Percentiles rank a stretch among this genome's conserved stretches.
phyloP scores from a whole-genome alignment of 2,113 vertebrate species.

The Scomber colias region DNA sequence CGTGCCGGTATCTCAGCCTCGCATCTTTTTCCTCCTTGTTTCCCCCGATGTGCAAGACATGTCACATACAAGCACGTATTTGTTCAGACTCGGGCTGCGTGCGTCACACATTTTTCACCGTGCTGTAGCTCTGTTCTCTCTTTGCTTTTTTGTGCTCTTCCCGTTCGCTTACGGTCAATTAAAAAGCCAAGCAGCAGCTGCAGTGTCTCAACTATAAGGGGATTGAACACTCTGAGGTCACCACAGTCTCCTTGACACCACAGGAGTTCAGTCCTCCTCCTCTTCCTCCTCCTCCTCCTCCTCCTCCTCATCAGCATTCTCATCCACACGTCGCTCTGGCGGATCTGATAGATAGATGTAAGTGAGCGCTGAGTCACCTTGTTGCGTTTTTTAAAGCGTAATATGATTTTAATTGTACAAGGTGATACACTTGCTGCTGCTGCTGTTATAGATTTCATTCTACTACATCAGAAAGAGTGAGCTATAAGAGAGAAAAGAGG shows the following conservation, averaged over 20 bases:
- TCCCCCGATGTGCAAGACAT: constrained; percentile 51
- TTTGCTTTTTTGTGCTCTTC: constrained; percentile 17
- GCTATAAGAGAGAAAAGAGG: neutral
- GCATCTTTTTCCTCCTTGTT: constrained; percentile 1
- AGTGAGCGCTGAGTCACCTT: constrained; percentile 41
- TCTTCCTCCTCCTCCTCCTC: neutral
- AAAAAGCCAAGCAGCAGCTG: neutral
- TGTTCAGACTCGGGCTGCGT: constrained; percentile 45
- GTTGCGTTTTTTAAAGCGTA: constrained; percentile 22
- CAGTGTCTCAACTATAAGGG: constrained; percentile 20
- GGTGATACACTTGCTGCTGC: constrained; percentile 18
- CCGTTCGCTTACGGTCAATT: neutral
- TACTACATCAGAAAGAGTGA: neutral
- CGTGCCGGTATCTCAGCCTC: constrained; percentile 7
- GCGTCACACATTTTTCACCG: constrained; percentile 55
- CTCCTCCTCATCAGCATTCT: constrained; percentile 57
- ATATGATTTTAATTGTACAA: constrained; percentile 18
- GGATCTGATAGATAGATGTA: constrained; percentile 32
- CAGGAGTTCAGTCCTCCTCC: constrained; percentile 7
- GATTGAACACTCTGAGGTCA: constrained; percentile 41
- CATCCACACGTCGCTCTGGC: constrained; percentile 26
- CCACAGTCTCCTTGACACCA: constrained; percentile 66
- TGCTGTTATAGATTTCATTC: neutral
- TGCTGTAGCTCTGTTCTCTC: constrained; percentile 21
- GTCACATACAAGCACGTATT: constrained; percentile 30